Percentiles rank a stretch among this genome's conserved stretches.
Evolutionary conservation across 2,113 vertebrate genomes (phyloP).

Genomic region (Paramormyrops kingsleyae): DNA sequence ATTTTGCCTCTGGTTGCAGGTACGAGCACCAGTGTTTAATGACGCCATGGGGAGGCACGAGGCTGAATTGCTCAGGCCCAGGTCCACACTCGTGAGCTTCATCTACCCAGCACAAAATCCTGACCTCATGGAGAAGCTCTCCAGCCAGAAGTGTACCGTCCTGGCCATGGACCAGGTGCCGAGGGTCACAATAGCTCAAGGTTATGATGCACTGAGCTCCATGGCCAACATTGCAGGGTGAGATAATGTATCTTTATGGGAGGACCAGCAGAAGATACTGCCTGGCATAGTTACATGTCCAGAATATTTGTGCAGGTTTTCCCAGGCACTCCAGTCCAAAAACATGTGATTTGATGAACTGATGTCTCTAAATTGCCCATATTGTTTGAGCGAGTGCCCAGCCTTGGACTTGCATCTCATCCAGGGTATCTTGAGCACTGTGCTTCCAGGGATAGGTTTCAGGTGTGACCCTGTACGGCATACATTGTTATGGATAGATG

Average conservation of each 20-base stretch:
- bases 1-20: slow-evolving; percentile 32
- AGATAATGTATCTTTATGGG: background rate
- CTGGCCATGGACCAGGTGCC: slow-evolving; percentile 69
- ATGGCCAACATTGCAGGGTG: slow-evolving; percentile 69
- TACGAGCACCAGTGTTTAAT: slow-evolving; percentile 53
- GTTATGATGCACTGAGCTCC: slow-evolving; percentile 64
- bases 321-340: background rate
- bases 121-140: slow-evolving; percentile 57
- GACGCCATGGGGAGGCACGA: slow-evolving; percentile 42
- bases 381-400: background rate
- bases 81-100: slow-evolving; percentile 58
- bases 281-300: background rate
- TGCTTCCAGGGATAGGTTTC: background rate
- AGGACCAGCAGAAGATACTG: background rate
- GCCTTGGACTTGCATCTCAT: background rate
- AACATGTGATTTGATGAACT: background rate
- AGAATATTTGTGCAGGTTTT: background rate
- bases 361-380: background rate
- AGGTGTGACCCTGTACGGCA: background rate
- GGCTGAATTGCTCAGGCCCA: slow-evolving; percentile 54
- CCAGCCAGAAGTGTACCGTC: slow-evolving; percentile 53
- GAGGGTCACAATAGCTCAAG: slow-evolving; percentile 71
- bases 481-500: background rate
- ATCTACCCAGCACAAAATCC: slow-evolving; percentile 66
- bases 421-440: background rate